Base-by-base conservation (phyloP, 2,797 vertebrate genomes). In the Eidolon dupreanum region DNA sequence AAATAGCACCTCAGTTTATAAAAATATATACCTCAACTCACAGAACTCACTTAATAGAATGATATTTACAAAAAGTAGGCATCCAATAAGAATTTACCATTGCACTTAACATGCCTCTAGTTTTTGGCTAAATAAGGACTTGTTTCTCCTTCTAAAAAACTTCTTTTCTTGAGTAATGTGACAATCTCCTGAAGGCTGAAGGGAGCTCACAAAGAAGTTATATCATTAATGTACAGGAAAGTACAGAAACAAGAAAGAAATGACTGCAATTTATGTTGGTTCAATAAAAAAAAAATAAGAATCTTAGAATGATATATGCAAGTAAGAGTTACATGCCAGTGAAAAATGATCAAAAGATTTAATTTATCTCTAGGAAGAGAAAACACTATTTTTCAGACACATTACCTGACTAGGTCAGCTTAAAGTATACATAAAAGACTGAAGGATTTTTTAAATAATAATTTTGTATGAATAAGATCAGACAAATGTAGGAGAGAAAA, bases 351-450 rank as follows among this genome's bases (percentile, higher is more conserved):
- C 82, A 89, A n/a, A 84, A 73, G 46, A 26, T 68, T 74, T 75
- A 20, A 68, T 22, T 57, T 87, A 91, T 87, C 26, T 93, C 38
- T 68, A 22, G 4, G 24, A 89, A 7, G 84, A 49, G 2, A 41
- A 93, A 95, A 85, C 6, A 82, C 22, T 74, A 36, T 90, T 97
- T 94, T 93, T 84, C 71, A 70, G 73, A 82, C 13, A 33, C 0
- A 0, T 46, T 91, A 91, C 38, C 68, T 94, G 15, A 82, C 79
- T 55, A 57, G 5, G 8, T 59, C 41, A 87, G 7, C 20, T n/a
- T 68, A 89, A 87, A 57, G 24, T 46, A 53, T 51, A 71, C 10
- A 41, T 57, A 66, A 90, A 89, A 94, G 73, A 36, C 26, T 59
- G 6, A 16, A 65, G 24, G 5, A 41, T 59, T 73, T 91, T 41